Base-by-base conservation (phyloP, 2,888 invertebrate species). In the Caenorhabditis drosophilae region DNA sequence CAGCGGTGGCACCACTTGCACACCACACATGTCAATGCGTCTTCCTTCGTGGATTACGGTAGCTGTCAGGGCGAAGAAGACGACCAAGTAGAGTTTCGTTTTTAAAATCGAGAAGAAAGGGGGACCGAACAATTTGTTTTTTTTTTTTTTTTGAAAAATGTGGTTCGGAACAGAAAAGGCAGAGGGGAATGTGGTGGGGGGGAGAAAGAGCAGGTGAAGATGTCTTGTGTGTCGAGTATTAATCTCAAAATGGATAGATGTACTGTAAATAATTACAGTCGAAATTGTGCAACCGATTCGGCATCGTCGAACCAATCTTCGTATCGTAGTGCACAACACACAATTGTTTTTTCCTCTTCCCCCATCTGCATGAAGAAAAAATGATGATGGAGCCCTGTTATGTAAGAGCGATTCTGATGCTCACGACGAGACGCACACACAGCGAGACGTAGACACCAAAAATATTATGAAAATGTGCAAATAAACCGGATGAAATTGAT, bases 251-350 rank as follows among this genome's bases (percentile, higher is more conserved):
- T 47, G 38, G 31, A 15, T n/a, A n/a, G n/a, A n/a, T 42, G 18
- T 26, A 45, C 48, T 42, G 34, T 36, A 54, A 55, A 35, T 55
- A 55, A 55, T 55, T 48, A 48, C 42, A 55, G 48, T 25, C 18
- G 23, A 11, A 40, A 35, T 56, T 56, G 25, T 38, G 44, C 31
- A 56, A 56, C 16, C 1, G 18, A 2, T n/a, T 4, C 18, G 16
- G 22, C 42, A 42, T 3, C 31, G 16, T 42, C n/a, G n/a, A n/a
- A n/a, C n/a, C n/a, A n/a, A n/a, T n/a, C 42, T 16, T 12, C 27
- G 16, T 25, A 34, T 42, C 27, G 51, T 16, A 42, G 51, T 38
- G 23, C 26, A 23, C 20, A 25, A 42, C 18, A 31, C 31, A 31
- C 31, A 31, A n/a, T n/a, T n/a, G n/a, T n/a, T n/a, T n/a, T n/a